Base-by-base conservation (phyloP, 1,140 invertebrate species). In the Drosophila ficusphila region DNA sequence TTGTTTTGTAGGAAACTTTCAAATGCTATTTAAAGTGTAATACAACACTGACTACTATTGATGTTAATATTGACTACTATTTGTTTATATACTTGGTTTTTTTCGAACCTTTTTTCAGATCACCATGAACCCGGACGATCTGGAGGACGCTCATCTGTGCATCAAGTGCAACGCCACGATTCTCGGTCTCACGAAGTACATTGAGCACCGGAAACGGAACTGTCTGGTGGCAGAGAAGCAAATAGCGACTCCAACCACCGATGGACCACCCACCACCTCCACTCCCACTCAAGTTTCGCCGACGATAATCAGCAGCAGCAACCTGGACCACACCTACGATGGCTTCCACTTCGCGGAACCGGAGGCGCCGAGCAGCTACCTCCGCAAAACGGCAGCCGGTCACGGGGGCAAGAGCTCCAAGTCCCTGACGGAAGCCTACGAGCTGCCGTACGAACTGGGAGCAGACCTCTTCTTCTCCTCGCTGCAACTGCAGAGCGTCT, bases 391-490 rank as follows among this genome's bases (percentile, higher is more conserved):
- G 0, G 19, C 61, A 4, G 77, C 69, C 6, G 73, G 74, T 16
- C 89, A 91, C 34, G 90, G 76, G 2, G 90, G 78, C 4, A 91
- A 91, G 27, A 51, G 69, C 6, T 78, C 89, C 0, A 91, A 91
- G 29, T 57, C 75, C 0, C 14, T 91, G n/a, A 68, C 72, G 0
- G 88, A 91, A 16, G 36, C 65, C 12, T 91, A 91, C 41, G 90
- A 90, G 14, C 57, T 89, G 0, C 76, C 91, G 1, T 93, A 94
- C 49, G 92, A 93, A 38, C 90, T 96, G 4, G 96, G 95, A 29
- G 96, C 96, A 0, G 96, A 96, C 79, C 94, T 96, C 11, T 97
- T 97, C 83, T 98, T 97, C 82, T 96, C 95, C 18, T 96, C 96
- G 0, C 91, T 98, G 19, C 96, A 97, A 86, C 90, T 97, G 11